Conservation (phyloP, 2,797 vertebrate genomes). For the Gymnoscopelus braueri region DNA sequence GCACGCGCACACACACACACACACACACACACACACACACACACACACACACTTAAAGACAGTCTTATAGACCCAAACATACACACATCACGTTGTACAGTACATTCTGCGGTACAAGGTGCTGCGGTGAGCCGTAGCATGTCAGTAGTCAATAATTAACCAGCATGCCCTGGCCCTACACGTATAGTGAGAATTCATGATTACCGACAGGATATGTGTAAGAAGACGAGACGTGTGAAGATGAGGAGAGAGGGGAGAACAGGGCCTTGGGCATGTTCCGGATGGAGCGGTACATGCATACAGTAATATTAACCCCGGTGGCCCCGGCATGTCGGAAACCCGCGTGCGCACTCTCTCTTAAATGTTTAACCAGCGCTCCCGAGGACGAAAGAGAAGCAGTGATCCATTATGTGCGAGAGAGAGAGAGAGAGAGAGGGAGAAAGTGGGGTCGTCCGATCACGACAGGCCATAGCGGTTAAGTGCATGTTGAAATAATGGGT, state of each 20-base stretch:
- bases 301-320: not conserved
- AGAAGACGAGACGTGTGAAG: slow-evolving; percentile 32
- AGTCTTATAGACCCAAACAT: not conserved
- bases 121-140: slow-evolving; percentile 1
- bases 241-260: slow-evolving; percentile 35
- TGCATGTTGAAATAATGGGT: slow-evolving; percentile 54
- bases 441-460: slow-evolving; percentile 41
- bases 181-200: slow-evolving; percentile 45
- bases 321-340: slow-evolving; percentile 23
- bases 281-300: not conserved
- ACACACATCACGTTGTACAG: not conserved
- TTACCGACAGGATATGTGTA: slow-evolving; percentile 32
- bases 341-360: slow-evolving; percentile 41
- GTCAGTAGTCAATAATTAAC: slow-evolving; percentile 53
- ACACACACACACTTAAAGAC: not conserved
- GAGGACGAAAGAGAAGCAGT: slow-evolving; percentile 27
- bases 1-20: not conserved
- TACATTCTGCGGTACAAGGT: not conserved
- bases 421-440: slow-evolving; percentile 1
- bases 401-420: slow-evolving; percentile 47
- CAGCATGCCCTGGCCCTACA: slow-evolving; percentile 8
- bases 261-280: slow-evolving; percentile 11
- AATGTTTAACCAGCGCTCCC: slow-evolving; percentile 57
- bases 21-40: slow-evolving; percentile 12
- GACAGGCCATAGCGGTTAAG: slow-evolving; percentile 54